These are phyloP conservation scores for Pollenia labialis DNA, from an alignment of 2,888 invertebrate genomes.

Conservation along the genomic window DNA sequence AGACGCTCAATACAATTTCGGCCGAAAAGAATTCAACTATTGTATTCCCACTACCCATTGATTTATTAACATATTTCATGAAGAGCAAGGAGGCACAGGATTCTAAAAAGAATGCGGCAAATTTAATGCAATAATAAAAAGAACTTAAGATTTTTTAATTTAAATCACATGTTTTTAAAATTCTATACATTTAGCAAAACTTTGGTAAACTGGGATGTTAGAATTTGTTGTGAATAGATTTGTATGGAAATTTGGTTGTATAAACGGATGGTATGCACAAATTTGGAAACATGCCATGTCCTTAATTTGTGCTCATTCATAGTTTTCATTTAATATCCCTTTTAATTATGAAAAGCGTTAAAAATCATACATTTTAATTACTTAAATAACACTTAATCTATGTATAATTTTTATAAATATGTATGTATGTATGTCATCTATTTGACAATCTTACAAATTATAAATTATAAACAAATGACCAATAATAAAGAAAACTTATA, in stretches of 20 bases:
- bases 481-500: too few species aligned
- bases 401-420: too few species aligned
- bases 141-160: neutral
- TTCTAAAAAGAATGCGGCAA: constrained; percentile 43
- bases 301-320: too few species aligned
- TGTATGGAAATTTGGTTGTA: neutral
- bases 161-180: constrained; percentile 30
- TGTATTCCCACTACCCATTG: constrained; percentile 93
- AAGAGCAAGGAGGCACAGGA: constrained; percentile 82
- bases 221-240: neutral
- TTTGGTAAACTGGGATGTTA: constrained; percentile 21
- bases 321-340: too few species aligned
- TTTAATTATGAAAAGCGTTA: too few species aligned
- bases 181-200: constrained; percentile 27
- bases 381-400: too few species aligned
- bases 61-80: constrained; percentile 90
- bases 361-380: too few species aligned
- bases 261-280: neutral
- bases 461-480: too few species aligned
- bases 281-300: too few species aligned
- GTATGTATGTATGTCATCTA: too few species aligned
- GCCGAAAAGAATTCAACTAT: constrained; percentile 98
- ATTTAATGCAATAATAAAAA: constrained; percentile 25
- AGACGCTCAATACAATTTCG: constrained; percentile 97
- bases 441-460: too few species aligned